phyloP scores from a whole-genome alignment of 2,797 vertebrate species.

The Cottoperca gobio region DNA sequence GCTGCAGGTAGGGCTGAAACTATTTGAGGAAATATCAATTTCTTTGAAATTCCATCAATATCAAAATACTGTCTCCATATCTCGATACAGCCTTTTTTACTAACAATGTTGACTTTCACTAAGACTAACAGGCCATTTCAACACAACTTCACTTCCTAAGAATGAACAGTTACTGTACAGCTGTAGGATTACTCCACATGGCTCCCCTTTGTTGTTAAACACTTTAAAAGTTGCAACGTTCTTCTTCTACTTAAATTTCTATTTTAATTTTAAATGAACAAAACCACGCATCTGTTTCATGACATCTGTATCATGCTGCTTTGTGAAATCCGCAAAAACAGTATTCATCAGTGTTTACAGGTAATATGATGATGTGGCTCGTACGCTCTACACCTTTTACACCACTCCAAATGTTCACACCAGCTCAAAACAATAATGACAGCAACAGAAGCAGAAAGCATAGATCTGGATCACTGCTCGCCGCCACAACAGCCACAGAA shows the following conservation, averaged over 20 bases:
- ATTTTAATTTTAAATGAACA: neutral
- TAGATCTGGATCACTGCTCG: neutral
- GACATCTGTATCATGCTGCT: neutral
- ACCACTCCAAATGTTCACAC: conserved; percentile 1
- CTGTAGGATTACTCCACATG: neutral
- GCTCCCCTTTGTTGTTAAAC: neutral
- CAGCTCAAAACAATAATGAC: neutral
- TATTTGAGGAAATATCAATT: neutral
- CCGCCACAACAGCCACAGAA: neutral
- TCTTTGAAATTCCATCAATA: neutral
- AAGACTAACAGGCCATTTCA: neutral
- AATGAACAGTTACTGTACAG: neutral
- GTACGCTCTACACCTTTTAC: neutral
- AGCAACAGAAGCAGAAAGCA: neutral
- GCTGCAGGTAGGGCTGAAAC: neutral
- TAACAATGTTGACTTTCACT: neutral
- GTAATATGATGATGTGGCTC: neutral
- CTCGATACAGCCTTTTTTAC: neutral
- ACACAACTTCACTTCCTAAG: neutral
- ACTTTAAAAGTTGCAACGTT: neutral
- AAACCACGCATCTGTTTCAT: neutral
- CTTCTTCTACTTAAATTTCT: neutral
- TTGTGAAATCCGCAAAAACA: neutral
- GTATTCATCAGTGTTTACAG: neutral
- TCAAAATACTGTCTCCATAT: conserved; percentile 3